Evolutionary conservation across 2,888 invertebrate genomes (phyloP).

Genomic region (Exocentrus adspersus): DNA sequence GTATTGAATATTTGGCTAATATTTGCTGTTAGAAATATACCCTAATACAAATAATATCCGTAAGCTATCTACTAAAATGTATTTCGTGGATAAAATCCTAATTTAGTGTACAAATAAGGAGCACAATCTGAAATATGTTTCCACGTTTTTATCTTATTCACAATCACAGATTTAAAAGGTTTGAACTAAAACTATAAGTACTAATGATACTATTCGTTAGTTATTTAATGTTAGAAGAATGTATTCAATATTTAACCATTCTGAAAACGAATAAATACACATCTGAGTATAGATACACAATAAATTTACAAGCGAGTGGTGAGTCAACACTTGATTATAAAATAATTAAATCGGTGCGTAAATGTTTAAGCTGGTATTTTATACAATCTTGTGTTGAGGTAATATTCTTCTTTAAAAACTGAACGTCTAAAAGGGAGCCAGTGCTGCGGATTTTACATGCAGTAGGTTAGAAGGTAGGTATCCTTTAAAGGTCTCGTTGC

Average conservation of each 20-base stretch:
- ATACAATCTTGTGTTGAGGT: no score
- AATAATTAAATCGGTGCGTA: no score
- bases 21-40: background rate
- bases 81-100: no score
- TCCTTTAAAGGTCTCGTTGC: conserved; percentile 75
- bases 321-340: background rate
- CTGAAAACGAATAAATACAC: background rate
- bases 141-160: no score
- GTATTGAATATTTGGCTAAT: background rate
- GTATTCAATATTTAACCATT: background rate
- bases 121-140: no score
- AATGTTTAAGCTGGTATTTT: no score
- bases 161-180: background rate
- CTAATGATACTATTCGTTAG: no score
- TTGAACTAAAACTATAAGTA: conserved; percentile 3
- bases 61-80: no score
- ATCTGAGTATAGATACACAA: background rate
- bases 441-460: background rate
- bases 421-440: background rate
- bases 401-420: no score
- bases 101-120: no score
- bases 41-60: no score
- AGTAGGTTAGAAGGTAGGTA: no score
- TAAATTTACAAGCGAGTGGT: background rate
- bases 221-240: background rate